Evolutionary conservation across 2,888 invertebrate genomes (phyloP), one percentile per base, ranked within the genome.

Genomic region (Scotopteryx bipunctaria): DNA sequence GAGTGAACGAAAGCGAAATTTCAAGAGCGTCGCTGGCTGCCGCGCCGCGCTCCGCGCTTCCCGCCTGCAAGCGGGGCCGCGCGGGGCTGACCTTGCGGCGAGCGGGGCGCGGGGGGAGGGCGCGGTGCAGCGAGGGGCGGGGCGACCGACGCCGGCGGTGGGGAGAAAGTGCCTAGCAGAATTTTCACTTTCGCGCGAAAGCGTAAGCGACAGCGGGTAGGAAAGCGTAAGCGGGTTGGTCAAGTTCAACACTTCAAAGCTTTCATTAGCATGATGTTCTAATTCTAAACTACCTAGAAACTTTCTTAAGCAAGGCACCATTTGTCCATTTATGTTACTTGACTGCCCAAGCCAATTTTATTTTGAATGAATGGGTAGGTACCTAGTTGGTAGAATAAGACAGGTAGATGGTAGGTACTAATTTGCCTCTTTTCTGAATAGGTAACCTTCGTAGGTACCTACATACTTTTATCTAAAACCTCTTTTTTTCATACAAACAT

Each of bases 1-100:
- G 85, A 86, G 78, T 85, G 89, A 91, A 92, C 92, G 92, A 93
- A 93, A 93, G 92, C 92, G 93, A 93, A 93, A 93, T 93, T 93
- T 92, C 92, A 92, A 92, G 92, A 92, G 88, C 91, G 90, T 88
- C 73, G 71, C 71, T 73, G 67, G 69, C 66, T 63, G 57, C 60
- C 73, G 69, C 86, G 83, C 80, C 75, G 71, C 73, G 74, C 69
- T 45, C 49, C 73, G 75, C 69, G 49, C 55, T 48, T 51, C 88
- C 83, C 81, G 79, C 78, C 75, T 76, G 78, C 78, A 76, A 48
- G 54, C 43, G 40, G 35, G n/a, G 53, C 55, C 19, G 47, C 14
- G 77, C 79, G 76, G 80, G 79, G 79, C 83, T 83, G 82, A 79
- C 81, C 81, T 80, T 78, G 80, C 78, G 81, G 69, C 70, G 75